A percentile compares a stretch with the other conserved stretches of the same genome.
Conservation (phyloP, 1,140 invertebrate species). For the silkworm (Bombyx mori) region ASM3026992v2 NC_085125.1:6790501-6791000, state of each 20-base stretch:
- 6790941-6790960: conserved; percentile 15
- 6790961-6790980: conserved; percentile 13
- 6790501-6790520: no score
- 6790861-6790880: conserved; percentile 25
- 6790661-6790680: no score
- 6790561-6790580: no score
- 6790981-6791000: conserved; percentile 24
- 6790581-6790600: no score
- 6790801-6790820: conserved; percentile 13
- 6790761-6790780: conserved; percentile 28
- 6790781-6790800: conserved; percentile 18
- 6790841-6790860: conserved; percentile 33
- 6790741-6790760: background rate
- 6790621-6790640: no score
- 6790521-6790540: no score
- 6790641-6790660: no score
- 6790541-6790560: no score
- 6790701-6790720: no score
- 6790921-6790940: conserved; percentile 36
- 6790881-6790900: conserved; percentile 8
- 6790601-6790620: no score
- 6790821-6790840: conserved; percentile 21
- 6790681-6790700: no score
- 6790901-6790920: conserved; percentile 35
- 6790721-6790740: no score